Evolutionary conservation across 1,140 invertebrate genomes (phyloP).

Genomic region (Brachionus rubens): DNA sequence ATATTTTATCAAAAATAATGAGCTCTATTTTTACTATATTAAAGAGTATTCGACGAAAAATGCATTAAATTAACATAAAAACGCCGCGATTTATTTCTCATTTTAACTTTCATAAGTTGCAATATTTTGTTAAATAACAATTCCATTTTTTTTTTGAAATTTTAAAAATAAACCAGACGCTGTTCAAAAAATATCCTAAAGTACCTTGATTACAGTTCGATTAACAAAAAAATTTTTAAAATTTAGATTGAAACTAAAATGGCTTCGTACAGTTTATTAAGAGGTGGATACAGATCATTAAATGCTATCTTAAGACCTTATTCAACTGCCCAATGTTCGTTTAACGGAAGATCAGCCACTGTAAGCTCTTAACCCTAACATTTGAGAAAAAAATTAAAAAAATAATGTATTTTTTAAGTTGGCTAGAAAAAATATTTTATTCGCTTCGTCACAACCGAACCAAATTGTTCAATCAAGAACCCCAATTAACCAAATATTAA

Average conservation of each 20-base stretch:
- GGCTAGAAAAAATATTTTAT: not conserved
- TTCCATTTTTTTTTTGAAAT: too few relatives aligned
- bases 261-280: not conserved
- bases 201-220: too few relatives aligned
- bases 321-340: not conserved
- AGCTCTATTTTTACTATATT: too few relatives aligned
- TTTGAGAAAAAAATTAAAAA: not conserved
- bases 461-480: not conserved
- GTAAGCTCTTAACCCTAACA: not conserved
- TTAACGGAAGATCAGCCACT: not conserved
- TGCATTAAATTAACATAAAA: constrained; percentile 28
- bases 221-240: not conserved
- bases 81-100: not conserved
- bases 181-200: too few relatives aligned
- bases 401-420: not conserved
- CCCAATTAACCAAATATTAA: not conserved
- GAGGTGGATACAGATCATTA: constrained; percentile 8
- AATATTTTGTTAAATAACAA: too few relatives aligned
- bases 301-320: constrained; percentile 6
- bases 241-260: not conserved
- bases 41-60: too few relatives aligned
- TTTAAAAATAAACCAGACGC: not conserved
- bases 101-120: too few relatives aligned
- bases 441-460: not conserved
- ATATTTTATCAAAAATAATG: too few relatives aligned